Evolutionary conservation across 1,140 invertebrate genomes (phyloP), one percentile per base, ranked within the genome.

Genomic region (Tetramorium parvispinum): DNA sequence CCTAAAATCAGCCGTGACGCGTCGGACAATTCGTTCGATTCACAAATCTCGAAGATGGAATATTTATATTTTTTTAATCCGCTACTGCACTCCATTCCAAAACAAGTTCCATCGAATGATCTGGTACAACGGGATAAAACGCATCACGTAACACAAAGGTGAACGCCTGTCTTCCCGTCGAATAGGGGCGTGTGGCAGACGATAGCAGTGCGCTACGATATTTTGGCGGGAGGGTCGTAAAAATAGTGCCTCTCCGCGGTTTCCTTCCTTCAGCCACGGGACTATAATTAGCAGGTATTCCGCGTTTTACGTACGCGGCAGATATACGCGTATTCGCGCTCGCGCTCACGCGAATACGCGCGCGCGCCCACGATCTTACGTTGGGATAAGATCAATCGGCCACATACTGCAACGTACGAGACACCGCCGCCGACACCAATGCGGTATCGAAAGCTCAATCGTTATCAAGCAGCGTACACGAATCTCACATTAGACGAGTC

Each of bases 261-360:
- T 93, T 93, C 91, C 92, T 93, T 91, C 92, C 92, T 92, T 93
- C 91, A 89, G 87, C 92, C 92, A 83, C 78, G 88, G 46, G 88
- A 93, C 92, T 93, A 93, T 93, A 93, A 93, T 93, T 93, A 93
- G 92, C 92, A 68, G 88, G 85, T 88, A 92, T 93, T 92, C 53
- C 92, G 91, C 90, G 91, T 93, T 91, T 93, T 93, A 81, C 63
- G 89, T 92, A 87, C 66, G 43, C 65, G n/a, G 79, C 40, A 53
- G 89, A 91, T 92, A 93, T 91, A 92, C 88, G 91, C 92, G 91
- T 91, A 88, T 92, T 88, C 91, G 79, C 76, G 91, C 75, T 82
- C 75, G 81, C 85, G 81, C 76, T 53, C 81, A 27, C 57, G 75
- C 61, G 91, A 68, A n/a, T 0, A 11, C 3, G 46, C 46, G 43